Percentiles rank a stretch among this genome's conserved stretches.
Conservation (phyloP, 1,140 invertebrate species). For the Homarus americanus region DNA sequence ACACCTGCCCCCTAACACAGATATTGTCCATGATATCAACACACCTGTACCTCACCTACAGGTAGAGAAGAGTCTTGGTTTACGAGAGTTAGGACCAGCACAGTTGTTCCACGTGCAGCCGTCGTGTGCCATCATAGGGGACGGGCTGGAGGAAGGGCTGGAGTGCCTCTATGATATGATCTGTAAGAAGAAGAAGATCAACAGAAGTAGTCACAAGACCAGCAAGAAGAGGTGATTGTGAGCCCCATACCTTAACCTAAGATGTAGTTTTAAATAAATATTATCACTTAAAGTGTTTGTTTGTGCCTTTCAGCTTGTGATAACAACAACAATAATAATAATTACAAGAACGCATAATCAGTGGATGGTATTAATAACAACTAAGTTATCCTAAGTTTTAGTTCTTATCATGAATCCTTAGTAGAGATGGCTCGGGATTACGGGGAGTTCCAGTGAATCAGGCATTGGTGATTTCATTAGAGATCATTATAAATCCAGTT, state of each 20-base stretch:
- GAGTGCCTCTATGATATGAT: slow-evolving; percentile 64
- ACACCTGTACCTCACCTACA: background rate
- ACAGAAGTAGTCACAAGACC: slow-evolving; percentile 20
- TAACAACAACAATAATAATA: no score
- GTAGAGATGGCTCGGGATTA: no score
- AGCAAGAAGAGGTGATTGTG: slow-evolving; percentile 46
- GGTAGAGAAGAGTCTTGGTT: slow-evolving; percentile 64
- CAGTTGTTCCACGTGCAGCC: slow-evolving; percentile 67
- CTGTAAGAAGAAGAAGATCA: slow-evolving; percentile 63
- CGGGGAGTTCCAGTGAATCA: no score
- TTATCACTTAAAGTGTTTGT: background rate
- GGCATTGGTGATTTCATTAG: no score
- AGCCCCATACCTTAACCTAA: background rate
- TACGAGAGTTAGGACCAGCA: slow-evolving; percentile 48
- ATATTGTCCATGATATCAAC: no score
- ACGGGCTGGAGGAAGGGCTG: slow-evolving; percentile 58
- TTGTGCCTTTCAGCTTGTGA: background rate
- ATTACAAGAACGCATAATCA: no score
- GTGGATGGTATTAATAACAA: no score
- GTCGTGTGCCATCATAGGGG: slow-evolving; percentile 65
- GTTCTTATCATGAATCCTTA: no score
- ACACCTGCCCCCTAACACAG: background rate
- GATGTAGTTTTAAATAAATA: background rate
- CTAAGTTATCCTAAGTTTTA: no score
- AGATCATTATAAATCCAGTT: no score